Base-by-base conservation (phyloP, 2,888 invertebrate genomes). In the Aleiodes alternator region DNA sequence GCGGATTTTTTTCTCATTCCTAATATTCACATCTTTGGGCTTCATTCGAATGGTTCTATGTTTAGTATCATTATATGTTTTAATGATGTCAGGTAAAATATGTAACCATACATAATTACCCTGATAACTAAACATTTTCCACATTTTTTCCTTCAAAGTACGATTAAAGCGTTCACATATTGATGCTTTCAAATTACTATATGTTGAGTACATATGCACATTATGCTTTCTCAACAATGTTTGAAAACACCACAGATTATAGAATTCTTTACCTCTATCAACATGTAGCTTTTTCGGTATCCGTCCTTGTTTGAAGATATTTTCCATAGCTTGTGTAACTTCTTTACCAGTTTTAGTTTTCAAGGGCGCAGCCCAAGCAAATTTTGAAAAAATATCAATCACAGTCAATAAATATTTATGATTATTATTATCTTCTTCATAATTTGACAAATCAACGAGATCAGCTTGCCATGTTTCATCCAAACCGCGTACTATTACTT, bases 11-110 rank as follows among this genome's bases (percentile, higher is more conserved):
- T 34, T 34, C 34, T 34, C 34, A 34, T 34, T 6, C 3, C 34
- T 34, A 34, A 34, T 4, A 34, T 34, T 34, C 6, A 34, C 34
- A 34, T 34, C 34, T 43, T 50, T 74, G 5, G 88, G 86, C 72
- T 80, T 82, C 82, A 87, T 85, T 70, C 80, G 80, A 71, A 87
- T 88, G 48, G 85, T 88, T 50, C 82, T 78, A 83, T 88, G 87
- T 77, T 82, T 84, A 12, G 75, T 80, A 69, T 83, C 73, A 76
- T 88, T 89, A 77, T 87, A 88, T 50, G 50, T 31, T 14, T 55
- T 14, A 9, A 77, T 56, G 38, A 73, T 72, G 16, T 75, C 61
- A 9, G 69, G 57, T 14, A 81, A 57, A 70, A 78, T 76, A 38
- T 78, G 69, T 16, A 78, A n/a, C 80, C 79, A 81, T 69, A 7